Conservation (phyloP, 2,888 invertebrate species). For the Myopa tessellatipennis region DNA sequence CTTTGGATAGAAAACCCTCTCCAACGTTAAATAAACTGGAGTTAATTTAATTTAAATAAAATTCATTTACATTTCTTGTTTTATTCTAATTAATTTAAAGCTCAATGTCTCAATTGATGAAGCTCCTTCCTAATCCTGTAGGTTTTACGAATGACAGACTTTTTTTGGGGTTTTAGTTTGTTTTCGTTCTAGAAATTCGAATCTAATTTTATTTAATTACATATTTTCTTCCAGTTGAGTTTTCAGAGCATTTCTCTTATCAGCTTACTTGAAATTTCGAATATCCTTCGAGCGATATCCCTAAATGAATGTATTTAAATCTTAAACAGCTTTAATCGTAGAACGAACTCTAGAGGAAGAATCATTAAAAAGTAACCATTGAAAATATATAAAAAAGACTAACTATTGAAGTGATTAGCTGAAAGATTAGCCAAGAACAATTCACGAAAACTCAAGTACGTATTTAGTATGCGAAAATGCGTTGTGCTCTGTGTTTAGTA, state of each 20-base stretch:
- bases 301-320: slow-evolving; percentile 36
- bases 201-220: not conserved
- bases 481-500: slow-evolving; percentile 42
- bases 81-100: too few species aligned
- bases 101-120: too few species aligned
- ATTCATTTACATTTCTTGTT: too few species aligned
- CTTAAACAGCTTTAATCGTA: slow-evolving; percentile 62
- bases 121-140: too few species aligned
- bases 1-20: too few species aligned
- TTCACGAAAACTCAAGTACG: slow-evolving; percentile 2
- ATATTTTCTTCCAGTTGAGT: not conserved
- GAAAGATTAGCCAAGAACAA: slow-evolving; percentile 15
- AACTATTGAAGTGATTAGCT: not conserved
- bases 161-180: too few species aligned
- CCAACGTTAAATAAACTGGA: too few species aligned
- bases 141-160: too few species aligned
- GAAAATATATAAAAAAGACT: slow-evolving; percentile 36
- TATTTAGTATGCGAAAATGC: slow-evolving; percentile 8
- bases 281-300: too few species aligned
- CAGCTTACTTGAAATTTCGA: not conserved
- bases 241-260: not conserved
- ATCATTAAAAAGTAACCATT: slow-evolving; percentile 47
- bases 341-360: slow-evolving; percentile 57
- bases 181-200: too few species aligned
- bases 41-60: too few species aligned